Evolutionary conservation across 2,888 invertebrate genomes (phyloP).

Genomic region (Cephus nigrinus): DNA sequence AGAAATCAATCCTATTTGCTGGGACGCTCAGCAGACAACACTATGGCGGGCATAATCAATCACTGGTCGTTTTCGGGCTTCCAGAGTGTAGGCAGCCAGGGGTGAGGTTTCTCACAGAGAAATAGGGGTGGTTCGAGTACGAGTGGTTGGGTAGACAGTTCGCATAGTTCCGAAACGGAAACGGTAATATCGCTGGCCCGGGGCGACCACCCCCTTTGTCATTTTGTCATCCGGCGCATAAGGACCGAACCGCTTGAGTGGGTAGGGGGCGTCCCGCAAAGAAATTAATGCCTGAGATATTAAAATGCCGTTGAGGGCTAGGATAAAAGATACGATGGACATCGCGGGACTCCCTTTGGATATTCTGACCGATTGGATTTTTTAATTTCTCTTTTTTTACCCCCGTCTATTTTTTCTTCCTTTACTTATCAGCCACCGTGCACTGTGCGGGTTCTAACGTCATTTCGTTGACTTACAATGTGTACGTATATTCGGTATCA

Average conservation of each 20-base stretch:
- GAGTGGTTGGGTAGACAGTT: conserved; percentile 45
- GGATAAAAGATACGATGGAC: conserved; percentile 2
- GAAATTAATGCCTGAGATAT: conserved; percentile 33
- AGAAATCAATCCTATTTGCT: conserved; percentile 40
- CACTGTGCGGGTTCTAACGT: background rate
- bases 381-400: background rate
- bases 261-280: conserved; percentile 15
- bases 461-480: background rate
- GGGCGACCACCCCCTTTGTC: conserved; percentile 58
- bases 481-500: background rate
- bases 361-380: background rate
- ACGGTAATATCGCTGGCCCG: conserved; percentile 63
- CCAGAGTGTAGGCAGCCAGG: conserved; percentile 7
- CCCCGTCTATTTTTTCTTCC: background rate
- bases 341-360: background rate
- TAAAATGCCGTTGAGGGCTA: conserved; percentile 30
- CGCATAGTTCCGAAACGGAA: conserved; percentile 63
- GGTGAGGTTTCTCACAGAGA: conserved; percentile 4
- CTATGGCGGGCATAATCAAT: conserved; percentile 63
- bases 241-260: conserved; percentile 1
- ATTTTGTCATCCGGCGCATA: conserved; percentile 60
- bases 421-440: background rate
- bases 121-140: conserved; percentile 16
- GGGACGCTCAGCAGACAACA: conserved; percentile 51
- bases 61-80: conserved; percentile 54